These are phyloP conservation scores for Spheniscus mendiculus DNA, from an alignment of 2,113 vertebrate species.

Conservation along the genomic window DNA sequence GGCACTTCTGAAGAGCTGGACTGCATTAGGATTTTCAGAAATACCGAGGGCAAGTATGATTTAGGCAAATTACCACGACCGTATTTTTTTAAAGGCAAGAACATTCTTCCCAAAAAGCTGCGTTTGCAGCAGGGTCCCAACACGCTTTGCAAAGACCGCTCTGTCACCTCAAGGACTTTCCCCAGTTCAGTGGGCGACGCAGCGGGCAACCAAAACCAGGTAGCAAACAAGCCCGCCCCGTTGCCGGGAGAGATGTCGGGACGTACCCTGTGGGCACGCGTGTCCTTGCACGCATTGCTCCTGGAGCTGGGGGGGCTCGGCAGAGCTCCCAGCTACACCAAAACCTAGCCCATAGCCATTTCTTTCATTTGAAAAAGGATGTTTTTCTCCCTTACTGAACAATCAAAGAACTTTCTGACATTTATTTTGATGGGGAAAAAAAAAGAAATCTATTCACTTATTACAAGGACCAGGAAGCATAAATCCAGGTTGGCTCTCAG, in stretches of 20 bases:
- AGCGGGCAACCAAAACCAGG: background rate
- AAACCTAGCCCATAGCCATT: background rate
- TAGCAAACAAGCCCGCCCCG: background rate
- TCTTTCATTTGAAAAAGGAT: background rate
- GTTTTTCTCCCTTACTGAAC: constrained; percentile 27
- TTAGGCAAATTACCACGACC: background rate
- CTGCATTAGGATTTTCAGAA: background rate
- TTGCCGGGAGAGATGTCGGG: background rate
- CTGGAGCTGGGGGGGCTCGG: background rate
- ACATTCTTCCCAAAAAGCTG: background rate
- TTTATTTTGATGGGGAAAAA: background rate
- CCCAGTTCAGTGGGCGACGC: background rate
- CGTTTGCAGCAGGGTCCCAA: background rate
- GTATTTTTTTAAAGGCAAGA: background rate
- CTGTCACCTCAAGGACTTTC: background rate
- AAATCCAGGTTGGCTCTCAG: constrained; percentile 26
- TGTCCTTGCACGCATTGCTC: background rate
- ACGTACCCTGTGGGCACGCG: fast-evolving
- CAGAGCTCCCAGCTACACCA: background rate
- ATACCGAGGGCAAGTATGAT: background rate
- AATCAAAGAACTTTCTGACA: constrained; percentile 45
- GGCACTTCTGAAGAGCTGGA: background rate
- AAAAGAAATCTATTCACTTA: background rate
- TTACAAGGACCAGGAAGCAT: constrained; percentile 34
- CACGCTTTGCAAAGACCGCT: fast-evolving